These are phyloP conservation scores for Pogonognathellus flavescens DNA, from an alignment of 1,140 invertebrate species.

Conservation along the genomic window DNA sequence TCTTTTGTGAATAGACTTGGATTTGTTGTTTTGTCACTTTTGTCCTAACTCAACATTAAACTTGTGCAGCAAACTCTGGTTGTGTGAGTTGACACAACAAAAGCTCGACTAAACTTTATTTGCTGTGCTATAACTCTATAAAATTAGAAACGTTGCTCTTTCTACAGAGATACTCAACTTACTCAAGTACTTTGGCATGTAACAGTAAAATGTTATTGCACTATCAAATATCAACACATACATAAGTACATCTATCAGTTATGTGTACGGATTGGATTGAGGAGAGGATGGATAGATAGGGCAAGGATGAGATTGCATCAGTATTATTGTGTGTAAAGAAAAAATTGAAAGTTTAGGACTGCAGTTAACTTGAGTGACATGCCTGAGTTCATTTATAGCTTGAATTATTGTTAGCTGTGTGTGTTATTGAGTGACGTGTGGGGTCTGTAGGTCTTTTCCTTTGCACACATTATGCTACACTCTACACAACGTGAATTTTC, in stretches of 20 bases:
- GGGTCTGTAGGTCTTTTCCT: conserved; percentile 43
- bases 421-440: conserved; percentile 53
- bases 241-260: not conserved
- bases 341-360: conserved; percentile 52
- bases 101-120: not conserved
- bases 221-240: not conserved
- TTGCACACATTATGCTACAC: too few species aligned
- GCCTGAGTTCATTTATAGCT: conserved; percentile 48
- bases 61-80: conserved; percentile 10
- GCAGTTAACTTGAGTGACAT: conserved; percentile 38
- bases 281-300: not conserved
- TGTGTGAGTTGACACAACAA: not conserved
- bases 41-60: conserved; percentile 30
- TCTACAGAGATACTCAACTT: not conserved
- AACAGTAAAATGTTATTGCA: conserved; percentile 18
- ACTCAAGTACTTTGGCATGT: not conserved
- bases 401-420: conserved; percentile 42
- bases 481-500: too few species aligned
- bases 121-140: not conserved
- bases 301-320: conserved; percentile 34
- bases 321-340: conserved; percentile 16
- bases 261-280: conserved; percentile 8
- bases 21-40: not conserved
- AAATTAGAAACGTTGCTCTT: conserved; percentile 6
- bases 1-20: too few species aligned